Percentiles rank a stretch among this genome's conserved stretches.
Conservation (phyloP, 1,140 invertebrate species). For the Drosophila truncata region DNA sequence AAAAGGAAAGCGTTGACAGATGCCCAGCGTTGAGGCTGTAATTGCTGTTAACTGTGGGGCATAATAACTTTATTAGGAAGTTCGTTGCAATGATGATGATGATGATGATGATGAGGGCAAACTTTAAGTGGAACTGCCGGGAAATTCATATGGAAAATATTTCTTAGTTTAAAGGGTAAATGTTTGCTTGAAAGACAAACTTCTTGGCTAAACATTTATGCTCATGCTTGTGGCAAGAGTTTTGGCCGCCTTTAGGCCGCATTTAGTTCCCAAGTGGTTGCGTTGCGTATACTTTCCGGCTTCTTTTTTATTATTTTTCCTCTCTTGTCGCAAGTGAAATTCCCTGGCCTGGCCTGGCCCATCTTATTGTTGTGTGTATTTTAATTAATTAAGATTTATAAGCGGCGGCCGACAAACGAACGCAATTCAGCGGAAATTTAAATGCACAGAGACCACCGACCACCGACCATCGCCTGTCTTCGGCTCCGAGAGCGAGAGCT, state of each 20-base stretch:
- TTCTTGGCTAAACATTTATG: not conserved
- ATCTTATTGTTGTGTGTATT: conserved; percentile 71
- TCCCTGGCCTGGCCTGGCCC: conserved; percentile 21
- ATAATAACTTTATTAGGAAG: conserved; percentile 54
- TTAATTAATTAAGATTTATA: conserved; percentile 84
- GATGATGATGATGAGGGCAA: conserved; percentile 41
- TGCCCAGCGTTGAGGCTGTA: conserved; percentile 19
- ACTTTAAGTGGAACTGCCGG: conserved; percentile 17
- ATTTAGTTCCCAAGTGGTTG: conserved; percentile 16
- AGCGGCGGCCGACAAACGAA: conserved; percentile 51
- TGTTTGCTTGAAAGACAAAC: not conserved
- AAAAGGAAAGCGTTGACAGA: conserved; percentile 31
- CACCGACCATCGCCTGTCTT: conserved; percentile 50
- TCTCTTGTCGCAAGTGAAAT: conserved; percentile 4
- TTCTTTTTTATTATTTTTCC: not conserved
- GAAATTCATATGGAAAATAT: not conserved
- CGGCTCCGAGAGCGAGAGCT: not conserved
- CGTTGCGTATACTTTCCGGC: conserved; percentile 14
- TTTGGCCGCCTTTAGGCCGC: conserved; percentile 12
- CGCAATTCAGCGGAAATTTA: conserved; percentile 80
- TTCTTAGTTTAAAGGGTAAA: not conserved
- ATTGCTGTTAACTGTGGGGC: conserved; percentile 46
- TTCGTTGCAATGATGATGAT: conserved; percentile 8
- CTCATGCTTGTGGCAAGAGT: not conserved
- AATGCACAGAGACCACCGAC: conserved; percentile 58